phyloP scores from a whole-genome alignment of 2,888 invertebrate genomes.

The Megaustenia siamemsis region DNA sequence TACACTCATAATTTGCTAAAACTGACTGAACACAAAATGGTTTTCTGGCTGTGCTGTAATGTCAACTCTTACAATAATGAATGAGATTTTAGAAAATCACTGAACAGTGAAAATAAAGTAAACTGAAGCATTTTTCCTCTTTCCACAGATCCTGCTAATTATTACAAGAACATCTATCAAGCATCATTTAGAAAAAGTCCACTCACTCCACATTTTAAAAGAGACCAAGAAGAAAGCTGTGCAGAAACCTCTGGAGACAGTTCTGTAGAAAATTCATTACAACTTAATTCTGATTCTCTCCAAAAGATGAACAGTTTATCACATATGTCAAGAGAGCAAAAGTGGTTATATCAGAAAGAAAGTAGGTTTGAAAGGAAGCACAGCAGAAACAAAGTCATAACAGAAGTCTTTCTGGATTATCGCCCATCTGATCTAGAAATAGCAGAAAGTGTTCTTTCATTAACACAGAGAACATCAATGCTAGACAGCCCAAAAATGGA shows the following conservation, averaged over 20 bases:
- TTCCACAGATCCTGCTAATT: conserved; percentile 38
- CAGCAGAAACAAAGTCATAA: background rate
- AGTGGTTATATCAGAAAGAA: background rate
- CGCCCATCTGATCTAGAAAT: conserved; percentile 45
- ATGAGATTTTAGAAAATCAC: background rate
- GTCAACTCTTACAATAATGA: too few relatives aligned
- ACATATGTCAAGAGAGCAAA: background rate
- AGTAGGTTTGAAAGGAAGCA: background rate
- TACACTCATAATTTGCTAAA: too few relatives aligned
- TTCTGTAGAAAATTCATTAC: background rate
- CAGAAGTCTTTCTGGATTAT: conserved; percentile 13
- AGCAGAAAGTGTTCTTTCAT: conserved; percentile 23
- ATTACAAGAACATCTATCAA: conserved; percentile 46
- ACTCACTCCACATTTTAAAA: background rate
- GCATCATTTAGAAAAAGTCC: conserved; percentile 32
- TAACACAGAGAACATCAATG: conserved; percentile 36
- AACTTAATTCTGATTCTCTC: background rate
- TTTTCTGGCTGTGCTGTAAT: too few relatives aligned
- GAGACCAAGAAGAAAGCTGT: background rate
- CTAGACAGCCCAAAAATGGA: conserved; percentile 45
- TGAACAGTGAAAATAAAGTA: background rate
- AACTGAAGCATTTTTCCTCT: background rate
- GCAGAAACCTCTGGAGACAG: background rate
- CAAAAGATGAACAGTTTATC: too few relatives aligned
- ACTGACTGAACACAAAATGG: too few relatives aligned